Base-by-base conservation (phyloP, 35 echinoderm and acorn worm species). In the Amphiura filiformis region DNA sequence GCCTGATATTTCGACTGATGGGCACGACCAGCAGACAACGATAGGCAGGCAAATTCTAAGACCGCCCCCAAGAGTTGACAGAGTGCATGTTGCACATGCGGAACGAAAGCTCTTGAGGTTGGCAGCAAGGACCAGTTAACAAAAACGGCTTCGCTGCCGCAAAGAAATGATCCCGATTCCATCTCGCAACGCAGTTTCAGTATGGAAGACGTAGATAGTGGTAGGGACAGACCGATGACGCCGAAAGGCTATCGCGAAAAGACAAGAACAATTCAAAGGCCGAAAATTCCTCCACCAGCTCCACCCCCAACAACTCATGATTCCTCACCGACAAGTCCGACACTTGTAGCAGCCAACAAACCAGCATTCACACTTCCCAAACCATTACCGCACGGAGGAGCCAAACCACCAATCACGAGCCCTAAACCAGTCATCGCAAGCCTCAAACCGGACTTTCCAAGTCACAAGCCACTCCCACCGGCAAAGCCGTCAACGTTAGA, bases 81-180 rank as follows among this genome's bases (percentile, higher is more conserved):
- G 65, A 35, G 41, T 61, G 40, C 92, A 76, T 31, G 44, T 82
- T 3, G 86, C 81, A 81, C 81, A 88, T 28, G 41, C 80, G 41
- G 79, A 32, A 32, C 33, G 9, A 90, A 90, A 40, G 12, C 41
- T 32, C 34, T 44, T 41, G 78, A 86, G 78, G 93, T 88, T 65
- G 81, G 37, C 81, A 34, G 42, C 34, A 95, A 86, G 65, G 93
- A 95, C 36, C 90, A 81, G 20, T 35, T 95, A 52, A 31, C 30
- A 34, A 95, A 95, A 88, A 95, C 93, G 31, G 87, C 84, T 78
- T 95, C 93, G 57, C 65, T 95, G 65, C 90, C 42, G 64, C 65
- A 17, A 87, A 94, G 49, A 86, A 82, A 86, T n/a, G 61, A 84
- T 76, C 81, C 70, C 32, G 20, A 35, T 82, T 15, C 78, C 78